Base-by-base conservation (phyloP, 2,113 vertebrate genomes). In the Ornithorhynchus anatinus region DNA sequence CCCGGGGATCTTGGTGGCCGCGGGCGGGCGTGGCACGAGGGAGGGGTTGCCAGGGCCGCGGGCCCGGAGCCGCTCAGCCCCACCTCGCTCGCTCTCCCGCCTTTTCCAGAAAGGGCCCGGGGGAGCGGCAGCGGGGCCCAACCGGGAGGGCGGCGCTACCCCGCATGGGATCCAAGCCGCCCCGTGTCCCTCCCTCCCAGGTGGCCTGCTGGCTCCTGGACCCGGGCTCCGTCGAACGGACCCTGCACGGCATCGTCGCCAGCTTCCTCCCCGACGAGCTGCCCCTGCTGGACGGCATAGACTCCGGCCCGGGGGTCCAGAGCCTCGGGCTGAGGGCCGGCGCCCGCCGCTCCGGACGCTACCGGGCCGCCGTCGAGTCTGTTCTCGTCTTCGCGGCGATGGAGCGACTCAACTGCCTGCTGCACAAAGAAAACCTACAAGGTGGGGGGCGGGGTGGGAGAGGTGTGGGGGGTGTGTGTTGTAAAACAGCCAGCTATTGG, bases 141-240 rank as follows among this genome's bases (percentile, higher is more conserved):
- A n/a, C n/a, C n/a, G n/a, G n/a, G n/a, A n/a, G n/a, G n/a, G n/a
- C n/a, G n/a, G n/a, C n/a, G n/a, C n/a, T n/a, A n/a, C n/a, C n/a
- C n/a, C n/a, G n/a, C n/a, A n/a, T n/a, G n/a, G n/a, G n/a, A n/a
- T n/a, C n/a, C n/a, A n/a, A n/a, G n/a, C n/a, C n/a, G n/a, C n/a
- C n/a, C n/a, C n/a, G n/a, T n/a, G n/a, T n/a, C 22, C 88, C 4
- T 48, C n/a, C 52, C 76, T 47, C 69, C 22, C 52, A 99, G 97
- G 95, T 99, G 56, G 98, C 97, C 0, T 97, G 95, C 81, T 99
- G 97, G 97, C 88, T 99, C 79, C 32, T 98, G 56, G 95, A 99
- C 81, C 94, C 95, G 14, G 89, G 92, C 69, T 96, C 94, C 52
- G 94, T 96, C 69, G 97, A 98, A 60, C 92, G 94, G 6, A 98